phyloP scores from a whole-genome alignment of 1,140 invertebrate genomes.

The Pseudomyrmex pallidus region DNA sequence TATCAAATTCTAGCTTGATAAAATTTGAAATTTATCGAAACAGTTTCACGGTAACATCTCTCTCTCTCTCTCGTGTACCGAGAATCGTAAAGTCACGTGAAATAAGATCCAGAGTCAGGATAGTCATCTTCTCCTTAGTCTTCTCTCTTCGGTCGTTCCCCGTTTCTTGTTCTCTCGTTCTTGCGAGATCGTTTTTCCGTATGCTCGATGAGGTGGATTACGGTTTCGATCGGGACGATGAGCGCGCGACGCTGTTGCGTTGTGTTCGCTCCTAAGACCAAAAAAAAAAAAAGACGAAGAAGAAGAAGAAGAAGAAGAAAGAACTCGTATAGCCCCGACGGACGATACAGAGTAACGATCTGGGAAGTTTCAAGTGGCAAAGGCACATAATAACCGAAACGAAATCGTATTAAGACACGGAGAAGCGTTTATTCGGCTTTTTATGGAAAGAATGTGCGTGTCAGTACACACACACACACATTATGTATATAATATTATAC shows the following conservation, averaged over 20 bases:
- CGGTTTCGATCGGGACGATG: slow-evolving; percentile 74
- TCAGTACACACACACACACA: background rate
- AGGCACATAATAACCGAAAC: slow-evolving; percentile 80
- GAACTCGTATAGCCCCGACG: slow-evolving; percentile 72
- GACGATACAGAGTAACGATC: slow-evolving; percentile 74
- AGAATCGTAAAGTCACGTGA: slow-evolving; percentile 61
- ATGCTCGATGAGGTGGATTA: slow-evolving; percentile 75
- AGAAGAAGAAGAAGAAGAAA: slow-evolving; percentile 70
- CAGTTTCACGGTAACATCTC: background rate
- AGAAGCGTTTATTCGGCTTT: slow-evolving; percentile 75
- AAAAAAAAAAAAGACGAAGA: too few relatives aligned
- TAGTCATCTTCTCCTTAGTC: slow-evolving; percentile 54
- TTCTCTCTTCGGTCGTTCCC: background rate
- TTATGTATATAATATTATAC: too few relatives aligned
- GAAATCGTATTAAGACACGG: slow-evolving; percentile 81
- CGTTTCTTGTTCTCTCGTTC: slow-evolving; percentile 51
- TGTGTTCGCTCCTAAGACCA: slow-evolving; percentile 48
- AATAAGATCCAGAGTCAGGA: slow-evolving; percentile 74
- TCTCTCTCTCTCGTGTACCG: slow-evolving; percentile 29
- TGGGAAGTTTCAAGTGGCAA: slow-evolving; percentile 45
- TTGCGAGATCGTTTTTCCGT: slow-evolving; percentile 70
- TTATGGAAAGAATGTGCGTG: slow-evolving; percentile 74
- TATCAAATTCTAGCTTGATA: too few relatives aligned
- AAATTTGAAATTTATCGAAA: too few relatives aligned
- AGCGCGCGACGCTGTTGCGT: slow-evolving; percentile 51